phyloP scores from a whole-genome alignment of 2,113 vertebrate genomes.

The Glareola pratincola region DNA sequence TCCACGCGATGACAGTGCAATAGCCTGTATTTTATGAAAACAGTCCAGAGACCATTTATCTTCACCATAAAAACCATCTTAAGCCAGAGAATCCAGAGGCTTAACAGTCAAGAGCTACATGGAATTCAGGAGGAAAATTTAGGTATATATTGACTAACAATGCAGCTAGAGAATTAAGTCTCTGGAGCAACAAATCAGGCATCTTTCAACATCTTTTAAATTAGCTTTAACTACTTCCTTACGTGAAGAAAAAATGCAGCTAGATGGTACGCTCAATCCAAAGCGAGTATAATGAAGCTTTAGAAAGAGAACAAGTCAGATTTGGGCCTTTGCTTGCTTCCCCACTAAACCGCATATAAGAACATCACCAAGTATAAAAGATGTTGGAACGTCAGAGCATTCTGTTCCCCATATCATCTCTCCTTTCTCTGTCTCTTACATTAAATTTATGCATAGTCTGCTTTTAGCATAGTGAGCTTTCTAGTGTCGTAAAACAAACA shows the following conservation, averaged over 20 bases:
- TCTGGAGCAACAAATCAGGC: neutral
- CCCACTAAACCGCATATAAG: neutral
- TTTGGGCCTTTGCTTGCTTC: neutral
- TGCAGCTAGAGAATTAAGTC: neutral
- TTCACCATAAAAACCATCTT: neutral
- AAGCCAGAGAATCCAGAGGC: neutral
- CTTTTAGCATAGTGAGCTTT: neutral
- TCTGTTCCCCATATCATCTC: neutral
- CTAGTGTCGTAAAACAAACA: neutral
- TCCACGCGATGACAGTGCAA: accelerated
- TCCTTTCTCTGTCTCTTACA: neutral
- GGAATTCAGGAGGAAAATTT: neutral
- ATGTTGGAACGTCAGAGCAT: neutral
- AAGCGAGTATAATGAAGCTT: neutral
- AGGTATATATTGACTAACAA: neutral
- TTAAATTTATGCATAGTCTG: neutral
- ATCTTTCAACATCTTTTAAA: neutral
- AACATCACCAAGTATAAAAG: neutral
- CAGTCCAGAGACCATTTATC: neutral
- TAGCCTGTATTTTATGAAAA: neutral
- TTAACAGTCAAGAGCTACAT: neutral
- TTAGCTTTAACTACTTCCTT: neutral
- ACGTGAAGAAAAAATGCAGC: neutral
- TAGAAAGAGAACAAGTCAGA: neutral
- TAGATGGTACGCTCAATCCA: too few species aligned